These are phyloP conservation scores for Apus apus DNA, from an alignment of 2,113 vertebrate species.

Conservation along the genomic window DNA sequence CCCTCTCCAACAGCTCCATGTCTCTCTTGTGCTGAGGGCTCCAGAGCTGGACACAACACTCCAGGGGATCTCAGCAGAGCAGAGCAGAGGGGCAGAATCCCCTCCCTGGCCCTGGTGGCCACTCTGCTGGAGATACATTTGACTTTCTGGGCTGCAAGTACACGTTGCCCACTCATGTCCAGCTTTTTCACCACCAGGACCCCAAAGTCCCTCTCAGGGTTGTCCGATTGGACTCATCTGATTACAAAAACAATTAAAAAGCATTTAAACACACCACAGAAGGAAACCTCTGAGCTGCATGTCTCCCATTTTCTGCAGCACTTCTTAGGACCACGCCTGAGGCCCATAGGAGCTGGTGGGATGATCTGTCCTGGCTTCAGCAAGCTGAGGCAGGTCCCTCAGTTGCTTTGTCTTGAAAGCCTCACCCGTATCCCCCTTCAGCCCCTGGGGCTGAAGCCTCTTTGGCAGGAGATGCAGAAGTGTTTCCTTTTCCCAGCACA, in stretches of 20 bases:
- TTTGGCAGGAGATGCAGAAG: neutral
- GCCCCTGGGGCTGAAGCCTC: neutral
- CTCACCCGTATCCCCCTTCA: neutral
- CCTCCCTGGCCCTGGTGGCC: too few relatives aligned
- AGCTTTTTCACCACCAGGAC: too few relatives aligned
- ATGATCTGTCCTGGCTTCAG: neutral
- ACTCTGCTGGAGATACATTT: too few relatives aligned
- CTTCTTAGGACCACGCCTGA: neutral
- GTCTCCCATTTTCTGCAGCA: neutral
- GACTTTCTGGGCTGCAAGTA: too few relatives aligned
- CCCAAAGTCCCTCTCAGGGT: too few relatives aligned
- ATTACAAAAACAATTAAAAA: neutral
- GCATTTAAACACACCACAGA: neutral
- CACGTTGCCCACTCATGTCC: too few relatives aligned
- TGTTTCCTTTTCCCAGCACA: too few relatives aligned
- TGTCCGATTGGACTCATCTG: neutral
- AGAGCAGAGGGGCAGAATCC: too few relatives aligned
- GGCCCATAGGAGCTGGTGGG: fast-evolving
- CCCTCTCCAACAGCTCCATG: too few relatives aligned
- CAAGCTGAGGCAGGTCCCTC: neutral
- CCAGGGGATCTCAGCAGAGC: too few relatives aligned
- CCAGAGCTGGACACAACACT: too few relatives aligned
- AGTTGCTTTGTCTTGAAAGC: neutral
- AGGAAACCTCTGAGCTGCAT: neutral
- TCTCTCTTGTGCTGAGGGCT: too few relatives aligned